Evolutionary conservation across 2,113 vertebrate genomes (phyloP), one percentile per base, ranked within the genome.

Genomic region (Elephas maximus): DNA sequence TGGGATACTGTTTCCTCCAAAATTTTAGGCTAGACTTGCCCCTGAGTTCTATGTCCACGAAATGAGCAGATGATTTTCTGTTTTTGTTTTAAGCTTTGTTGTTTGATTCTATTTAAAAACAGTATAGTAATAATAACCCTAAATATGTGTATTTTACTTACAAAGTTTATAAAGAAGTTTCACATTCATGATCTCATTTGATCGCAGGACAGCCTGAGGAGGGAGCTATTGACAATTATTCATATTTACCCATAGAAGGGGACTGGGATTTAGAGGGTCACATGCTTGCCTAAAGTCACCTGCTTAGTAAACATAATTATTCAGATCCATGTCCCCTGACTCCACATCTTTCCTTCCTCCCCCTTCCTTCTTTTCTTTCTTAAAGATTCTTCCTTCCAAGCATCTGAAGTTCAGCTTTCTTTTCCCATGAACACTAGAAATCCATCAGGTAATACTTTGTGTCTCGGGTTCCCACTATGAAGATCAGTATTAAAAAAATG

Each of bases 401-500:
- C 65, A 57, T 88, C 45, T 88, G 71, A 92, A 90, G 73, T 69
- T 90, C 65, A 48, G 77, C 51, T 93, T 97, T 90, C 77, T 82
- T 88, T 85, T 41, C 69, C 51, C 48, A 26, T 82, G 20, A 90
- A 93, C n/a, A 48, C 45, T 60, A 92, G 45, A 83, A 95, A 95
- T 91, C 80, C 79, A 96, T 62, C 87, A 96, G 91, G 93, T 82
- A 90, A 88, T 87, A 92, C 26, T 96, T 96, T 77, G 80, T 57
- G 41, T 89, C 67, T 96, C 92, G 74, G 24, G 26, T 93, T 97
- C 77, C 81, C 76, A 80, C 91, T 88, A 90, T 0, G 1, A 87
- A 96, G 92, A 96, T 71, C 30, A 24, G 96, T 96, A 93, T 94
- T 96, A 88, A 93, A 95, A 96, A 95, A 94, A 94, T 44, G 93